Percentiles rank a stretch among this genome's conserved stretches.
Evolutionary conservation across 2,797 vertebrate species (phyloP).

Genomic region (Menidia menidia): DNA sequence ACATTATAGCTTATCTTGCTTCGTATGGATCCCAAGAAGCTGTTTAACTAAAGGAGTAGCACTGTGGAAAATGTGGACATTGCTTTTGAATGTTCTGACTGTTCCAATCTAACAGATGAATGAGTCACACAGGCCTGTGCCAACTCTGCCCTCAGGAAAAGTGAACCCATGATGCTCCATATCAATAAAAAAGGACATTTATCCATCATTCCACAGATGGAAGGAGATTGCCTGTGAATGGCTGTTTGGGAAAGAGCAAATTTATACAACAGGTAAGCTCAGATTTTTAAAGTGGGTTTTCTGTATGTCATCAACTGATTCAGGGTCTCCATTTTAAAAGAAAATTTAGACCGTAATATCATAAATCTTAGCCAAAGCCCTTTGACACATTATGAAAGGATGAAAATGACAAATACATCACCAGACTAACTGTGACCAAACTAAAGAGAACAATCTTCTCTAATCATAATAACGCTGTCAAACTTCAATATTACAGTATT

Average conservation of each 20-base stretch:
- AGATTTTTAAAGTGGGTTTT: conserved; percentile 43
- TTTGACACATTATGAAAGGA: conserved; percentile 22
- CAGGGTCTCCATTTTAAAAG: conserved; percentile 40
- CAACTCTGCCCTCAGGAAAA: conserved; percentile 69
- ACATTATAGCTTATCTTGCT: conserved; percentile 63
- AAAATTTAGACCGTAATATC: conserved; percentile 14
- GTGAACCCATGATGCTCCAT: conserved; percentile 66
- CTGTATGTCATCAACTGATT: conserved; percentile 45
- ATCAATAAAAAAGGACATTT: conserved; percentile 72
- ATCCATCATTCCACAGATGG: conserved; percentile 57
- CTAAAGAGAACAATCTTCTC: conserved; percentile 1
- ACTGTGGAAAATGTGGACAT: conserved; percentile 58
- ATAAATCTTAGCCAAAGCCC: conserved; percentile 45
- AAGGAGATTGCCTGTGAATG: conserved; percentile 48
- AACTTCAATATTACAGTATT: neutral
- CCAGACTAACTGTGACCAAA: conserved; percentile 10
- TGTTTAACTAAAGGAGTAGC: conserved; percentile 73
- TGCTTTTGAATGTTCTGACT: conserved; percentile 75
- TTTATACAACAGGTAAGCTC: conserved; percentile 54
- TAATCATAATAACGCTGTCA: neutral
- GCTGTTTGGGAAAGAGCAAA: conserved; percentile 57
- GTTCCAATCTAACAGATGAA: conserved; percentile 83
- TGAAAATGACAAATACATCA: conserved; percentile 22
- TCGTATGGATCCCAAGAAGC: conserved; percentile 54
- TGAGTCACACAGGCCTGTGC: conserved; percentile 70